Base-by-base conservation (phyloP, 2,113 vertebrate species). In the Anthoscopus minutus region DNA sequence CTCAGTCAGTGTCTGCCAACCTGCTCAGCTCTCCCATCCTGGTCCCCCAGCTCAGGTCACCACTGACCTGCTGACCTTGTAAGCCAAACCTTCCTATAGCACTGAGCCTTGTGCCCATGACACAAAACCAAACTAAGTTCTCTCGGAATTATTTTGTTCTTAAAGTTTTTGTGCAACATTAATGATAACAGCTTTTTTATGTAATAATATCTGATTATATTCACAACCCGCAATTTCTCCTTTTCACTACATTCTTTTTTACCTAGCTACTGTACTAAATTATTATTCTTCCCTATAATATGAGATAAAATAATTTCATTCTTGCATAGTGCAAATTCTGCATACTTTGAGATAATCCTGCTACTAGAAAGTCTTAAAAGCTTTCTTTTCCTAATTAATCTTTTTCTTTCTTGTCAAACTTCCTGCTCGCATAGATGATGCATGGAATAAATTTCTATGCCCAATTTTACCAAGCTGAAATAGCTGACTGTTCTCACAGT, bases 11-110 rank as follows among this genome's bases (percentile, higher is more conserved):
- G 28, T 24, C 47, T 81, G 42, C 2, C 1, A 54, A 7, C 21
- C 38, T 64, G 24, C 7, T 27, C 19, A 62, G 17, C 25, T 92
- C 31, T 21, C 54, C 15, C 1, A 0, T 7, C 66, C 79, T 31
- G 24, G 13, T 16, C 10, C 18, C 22, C 13, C 0, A 0, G 0
- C 15, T 27, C 3, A 0, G 8, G 37, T 20, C 45, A 25, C 23
- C 28, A 30, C 23, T 25, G 50, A 16, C 24, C 21, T 44, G 22
- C 50, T 40, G 40, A 10, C 7, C 38, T 40, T 66, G 6, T 61
- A 37, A 38, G 11, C 42, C 20, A 37, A 22, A 12, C 3, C 12
- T 50, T 70, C 21, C 27, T 37, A 4, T 9, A 84, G 11, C 0
- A 0, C 16, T 51, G 37, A 86, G 45, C 5, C 42, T 61, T 72